phyloP scores from a whole-genome alignment of 2,113 vertebrate genomes.

The Aviceda subcristata region DNA sequence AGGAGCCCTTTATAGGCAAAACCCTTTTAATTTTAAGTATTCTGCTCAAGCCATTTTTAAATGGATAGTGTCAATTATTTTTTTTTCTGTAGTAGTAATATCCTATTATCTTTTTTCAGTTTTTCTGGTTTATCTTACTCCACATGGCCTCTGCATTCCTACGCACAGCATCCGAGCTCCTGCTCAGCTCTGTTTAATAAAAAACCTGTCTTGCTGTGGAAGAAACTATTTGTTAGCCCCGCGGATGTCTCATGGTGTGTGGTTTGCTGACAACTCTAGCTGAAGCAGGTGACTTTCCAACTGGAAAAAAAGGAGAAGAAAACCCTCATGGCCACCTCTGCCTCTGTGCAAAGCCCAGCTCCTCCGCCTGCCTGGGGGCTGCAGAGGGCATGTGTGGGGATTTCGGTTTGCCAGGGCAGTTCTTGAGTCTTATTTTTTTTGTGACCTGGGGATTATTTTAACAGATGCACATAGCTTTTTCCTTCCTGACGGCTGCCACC shows the following conservation, averaged over 20 bases:
- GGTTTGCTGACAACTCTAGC: neutral
- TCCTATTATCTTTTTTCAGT: neutral
- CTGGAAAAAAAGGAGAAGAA: neutral
- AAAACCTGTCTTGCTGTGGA: neutral
- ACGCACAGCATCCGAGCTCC: neutral
- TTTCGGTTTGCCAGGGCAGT: neutral
- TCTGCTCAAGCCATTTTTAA: neutral
- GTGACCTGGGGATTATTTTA: neutral
- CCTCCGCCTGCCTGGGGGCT: neutral
- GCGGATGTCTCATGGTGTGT: neutral
- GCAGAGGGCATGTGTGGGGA: rapidly evolving
- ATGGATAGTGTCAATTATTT: neutral
- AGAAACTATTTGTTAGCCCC: conserved; percentile 1
- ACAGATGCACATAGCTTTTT: neutral
- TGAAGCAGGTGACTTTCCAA: neutral
- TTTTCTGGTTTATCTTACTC: neutral
- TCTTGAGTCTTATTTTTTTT: neutral
- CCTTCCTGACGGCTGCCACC: neutral
- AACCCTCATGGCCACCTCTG: neutral
- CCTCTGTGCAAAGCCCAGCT: neutral
- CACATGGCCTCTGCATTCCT: rapidly evolving
- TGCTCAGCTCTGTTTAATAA: neutral
- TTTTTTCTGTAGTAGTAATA: neutral
- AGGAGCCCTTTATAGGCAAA: neutral
- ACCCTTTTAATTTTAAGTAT: neutral